phyloP scores from a whole-genome alignment of 2,113 vertebrate species.

The Tichodroma muraria region DNA sequence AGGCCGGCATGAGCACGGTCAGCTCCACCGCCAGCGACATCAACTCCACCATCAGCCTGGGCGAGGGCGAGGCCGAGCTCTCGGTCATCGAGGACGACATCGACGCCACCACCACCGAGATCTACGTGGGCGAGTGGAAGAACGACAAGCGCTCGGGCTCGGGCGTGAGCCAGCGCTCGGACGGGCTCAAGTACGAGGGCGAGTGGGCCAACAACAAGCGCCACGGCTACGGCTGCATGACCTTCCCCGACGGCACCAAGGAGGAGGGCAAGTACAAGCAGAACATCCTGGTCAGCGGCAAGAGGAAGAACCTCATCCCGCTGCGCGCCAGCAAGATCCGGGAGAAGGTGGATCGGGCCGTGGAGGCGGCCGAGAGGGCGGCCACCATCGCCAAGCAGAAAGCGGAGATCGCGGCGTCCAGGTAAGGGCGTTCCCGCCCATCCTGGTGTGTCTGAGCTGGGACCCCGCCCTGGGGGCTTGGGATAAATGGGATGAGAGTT shows the following conservation, averaged over 20 bases:
- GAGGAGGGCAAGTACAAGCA: constrained; percentile 99
- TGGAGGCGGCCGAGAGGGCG: constrained; percentile 88
- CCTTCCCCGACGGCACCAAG: constrained; percentile 86
- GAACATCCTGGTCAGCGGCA: constrained; percentile 91
- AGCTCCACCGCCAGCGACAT: constrained; percentile 94
- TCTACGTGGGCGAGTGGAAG: constrained; percentile 94
- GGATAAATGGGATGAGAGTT: neutral
- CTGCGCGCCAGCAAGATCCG: constrained; percentile 94
- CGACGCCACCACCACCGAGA: constrained; percentile 94
- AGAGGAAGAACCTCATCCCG: constrained; percentile 96
- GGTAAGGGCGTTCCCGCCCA: constrained; percentile 53
- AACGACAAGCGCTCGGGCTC: constrained; percentile 91
- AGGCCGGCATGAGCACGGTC: constrained; percentile 94
- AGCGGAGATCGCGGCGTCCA: constrained; percentile 92
- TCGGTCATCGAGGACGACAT: constrained; percentile 83
- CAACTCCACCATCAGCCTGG: constrained; percentile 96
- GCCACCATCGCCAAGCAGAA: constrained; percentile 96
- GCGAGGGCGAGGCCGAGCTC: constrained; percentile 84
- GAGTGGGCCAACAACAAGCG: constrained; percentile 93
- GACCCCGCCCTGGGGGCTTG: fast-evolving
- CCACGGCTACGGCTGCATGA: constrained; percentile 96
- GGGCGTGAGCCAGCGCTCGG: constrained; percentile 90
- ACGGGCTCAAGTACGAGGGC: constrained; percentile 90
- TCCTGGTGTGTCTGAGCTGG: neutral
- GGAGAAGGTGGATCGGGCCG: constrained; percentile 94